A percentile compares a stretch with the other conserved stretches of the same genome.
Evolutionary conservation across 1,140 invertebrate genomes (phyloP).

Genomic region (Heliconius melpomene): DNA sequence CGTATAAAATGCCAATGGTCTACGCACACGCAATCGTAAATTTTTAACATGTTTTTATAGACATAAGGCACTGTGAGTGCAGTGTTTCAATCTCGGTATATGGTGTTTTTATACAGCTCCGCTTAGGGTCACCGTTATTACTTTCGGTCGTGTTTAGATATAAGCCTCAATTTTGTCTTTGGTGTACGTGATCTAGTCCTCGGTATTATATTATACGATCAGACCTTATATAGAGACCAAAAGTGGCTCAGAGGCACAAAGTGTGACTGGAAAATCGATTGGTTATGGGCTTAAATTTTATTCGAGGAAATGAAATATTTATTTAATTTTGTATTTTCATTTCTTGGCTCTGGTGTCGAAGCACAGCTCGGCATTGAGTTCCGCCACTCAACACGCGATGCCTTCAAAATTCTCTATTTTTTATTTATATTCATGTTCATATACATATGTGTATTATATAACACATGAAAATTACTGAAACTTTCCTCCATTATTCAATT

Average conservation of each 20-base stretch:
- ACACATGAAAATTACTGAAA: neutral
- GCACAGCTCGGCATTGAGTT: no score
- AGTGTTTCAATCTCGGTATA: constrained; percentile 5
- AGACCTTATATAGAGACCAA: neutral
- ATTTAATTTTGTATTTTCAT: no score
- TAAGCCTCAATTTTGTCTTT: constrained; percentile 16
- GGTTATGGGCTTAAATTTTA: no score
- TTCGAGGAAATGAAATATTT: no score
- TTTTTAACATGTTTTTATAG: constrained; percentile 13
- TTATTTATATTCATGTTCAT: neutral
- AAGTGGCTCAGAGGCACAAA: no score
- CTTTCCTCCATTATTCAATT: neutral
- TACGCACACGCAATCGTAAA: constrained; percentile 1
- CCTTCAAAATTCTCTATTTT: no score
- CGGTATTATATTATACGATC: neutral
- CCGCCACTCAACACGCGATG: no score
- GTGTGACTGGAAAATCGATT: no score
- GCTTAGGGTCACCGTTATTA: constrained; percentile 5
- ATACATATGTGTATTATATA: neutral
- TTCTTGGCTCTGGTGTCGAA: no score
- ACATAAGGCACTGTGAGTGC: constrained; percentile 2
- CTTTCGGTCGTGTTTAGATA: constrained; percentile 16
- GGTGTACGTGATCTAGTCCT: neutral
- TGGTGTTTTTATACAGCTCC: neutral
- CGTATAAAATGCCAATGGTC: neutral